Percentiles rank a stretch among this genome's conserved stretches.
phyloP scores from a whole-genome alignment of 2,888 invertebrate species.

The Spilosoma lubricipeda region DNA sequence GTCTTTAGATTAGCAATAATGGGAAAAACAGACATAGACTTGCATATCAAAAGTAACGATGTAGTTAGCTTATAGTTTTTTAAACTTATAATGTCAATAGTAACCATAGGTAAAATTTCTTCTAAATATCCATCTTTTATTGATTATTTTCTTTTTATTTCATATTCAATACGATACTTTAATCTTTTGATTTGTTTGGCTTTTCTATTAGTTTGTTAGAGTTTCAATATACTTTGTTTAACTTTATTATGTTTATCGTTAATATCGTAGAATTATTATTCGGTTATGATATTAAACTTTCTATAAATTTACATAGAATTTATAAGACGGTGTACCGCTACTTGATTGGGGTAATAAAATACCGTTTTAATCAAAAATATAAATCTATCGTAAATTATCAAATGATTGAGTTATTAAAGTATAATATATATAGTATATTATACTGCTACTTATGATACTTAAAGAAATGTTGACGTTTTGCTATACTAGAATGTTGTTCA shows the following conservation, averaged over 20 bases:
- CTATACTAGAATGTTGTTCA: too few species aligned
- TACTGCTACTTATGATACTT: not conserved
- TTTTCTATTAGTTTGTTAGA: not conserved
- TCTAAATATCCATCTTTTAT: too few species aligned
- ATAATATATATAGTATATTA: not conserved
- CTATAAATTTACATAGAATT: not conserved
- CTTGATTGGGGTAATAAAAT: not conserved
- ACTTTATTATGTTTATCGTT: not conserved
- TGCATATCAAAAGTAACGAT: too few species aligned
- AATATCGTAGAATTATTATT: not conserved
- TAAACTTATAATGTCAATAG: too few species aligned
- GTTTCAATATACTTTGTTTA: not conserved
- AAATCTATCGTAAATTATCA: constrained; percentile 1
- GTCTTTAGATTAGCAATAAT: too few species aligned
- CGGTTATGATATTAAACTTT: not conserved
- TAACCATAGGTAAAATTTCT: too few species aligned
- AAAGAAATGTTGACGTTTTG: not conserved
- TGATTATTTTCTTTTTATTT: too few species aligned
- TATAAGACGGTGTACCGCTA: not conserved
- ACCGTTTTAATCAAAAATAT: not conserved
- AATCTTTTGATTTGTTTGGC: too few species aligned
- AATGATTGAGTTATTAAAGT: not conserved
- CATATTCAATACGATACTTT: too few species aligned
- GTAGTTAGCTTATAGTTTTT: too few species aligned
- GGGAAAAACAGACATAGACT: too few species aligned